phyloP scores from a whole-genome alignment of 1,140 invertebrate species.

The Temnothorax longispinosus region DNA sequence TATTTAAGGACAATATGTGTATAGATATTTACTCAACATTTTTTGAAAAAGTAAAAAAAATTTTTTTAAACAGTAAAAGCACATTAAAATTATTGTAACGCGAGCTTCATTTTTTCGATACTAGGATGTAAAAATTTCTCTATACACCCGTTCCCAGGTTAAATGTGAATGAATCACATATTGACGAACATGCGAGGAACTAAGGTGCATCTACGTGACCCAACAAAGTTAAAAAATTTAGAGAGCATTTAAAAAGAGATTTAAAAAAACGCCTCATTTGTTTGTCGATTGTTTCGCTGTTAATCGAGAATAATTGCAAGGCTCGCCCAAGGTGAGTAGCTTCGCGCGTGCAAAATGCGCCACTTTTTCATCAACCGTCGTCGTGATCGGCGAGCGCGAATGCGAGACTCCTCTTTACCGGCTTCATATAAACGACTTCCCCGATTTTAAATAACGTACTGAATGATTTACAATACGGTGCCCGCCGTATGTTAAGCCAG shows the following conservation, averaged over 20 bases:
- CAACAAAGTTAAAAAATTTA: neutral
- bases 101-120: no score
- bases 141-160: no score
- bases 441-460: slow-evolving; percentile 21
- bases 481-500: neutral
- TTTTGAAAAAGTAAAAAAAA: no score
- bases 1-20: no score
- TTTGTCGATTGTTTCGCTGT: neutral
- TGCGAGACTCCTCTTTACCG: neutral
- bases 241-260: neutral
- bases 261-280: neutral
- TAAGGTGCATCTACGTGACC: no score
- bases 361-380: slow-evolving; percentile 1
- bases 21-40: no score
- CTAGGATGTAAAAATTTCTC: no score
- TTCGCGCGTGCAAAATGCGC: slow-evolving; percentile 1
- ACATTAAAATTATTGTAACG: no score
- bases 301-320: slow-evolving; percentile 27
- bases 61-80: no score
- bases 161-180: no score
- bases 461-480: slow-evolving; percentile 40
- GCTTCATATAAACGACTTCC: slow-evolving; percentile 20
- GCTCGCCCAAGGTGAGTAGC: slow-evolving; percentile 31
- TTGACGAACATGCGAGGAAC: neutral
- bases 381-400: neutral